Base-by-base conservation (phyloP, 2,113 vertebrate species). In the Oncorhynchus gorbuscha region DNA sequence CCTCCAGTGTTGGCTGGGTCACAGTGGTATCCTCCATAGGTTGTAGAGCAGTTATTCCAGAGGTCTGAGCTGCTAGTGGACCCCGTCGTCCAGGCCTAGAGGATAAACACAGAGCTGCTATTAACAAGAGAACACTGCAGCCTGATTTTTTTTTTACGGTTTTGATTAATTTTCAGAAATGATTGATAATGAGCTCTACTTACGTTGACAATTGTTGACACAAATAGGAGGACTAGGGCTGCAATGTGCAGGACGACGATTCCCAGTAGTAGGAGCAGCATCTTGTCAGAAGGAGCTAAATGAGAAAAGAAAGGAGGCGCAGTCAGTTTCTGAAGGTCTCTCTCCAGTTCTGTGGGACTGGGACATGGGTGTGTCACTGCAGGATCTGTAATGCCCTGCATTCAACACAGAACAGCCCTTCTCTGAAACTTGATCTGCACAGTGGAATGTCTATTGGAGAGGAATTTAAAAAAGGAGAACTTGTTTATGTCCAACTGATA, bases 141-240 rank as follows among this genome's bases (percentile, higher is more conserved):
- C 5, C 51, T 65, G 24, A 55, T 59, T 1, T 35, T 35, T 35
- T n/a, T 11, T 11, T 45, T 45, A 45, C 7, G 2, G 7, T 39
- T 39, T 39, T 39, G 39, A 39, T 8, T 39, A 0, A 11, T 45
- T 45, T 11, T 12, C 39, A 11, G 11, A 45, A 45, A 8, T n/a
- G 13, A 39, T 39, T 69, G 30, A 18, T 32, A 45, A 45, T 11
- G 8, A 45, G 22, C 28, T 5, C 1, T 73, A 98, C 98, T 99
- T 89, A 99, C 98, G 39, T 94, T 99, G 79, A 98, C 95, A 79
- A 98, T 97, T 70, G 98, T 99, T 55, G 98, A 97, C 55, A 99
- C 93, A 62, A 99, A 97, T 28, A 99, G 94, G 77, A 99, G 93
- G 49, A 98, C 97, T 81, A 99, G 93, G 75, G 95, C 96, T 9